These are phyloP conservation scores for Rhyacichthys aspro DNA, from an alignment of 2,797 vertebrate genomes.

Conservation along the genomic window DNA sequence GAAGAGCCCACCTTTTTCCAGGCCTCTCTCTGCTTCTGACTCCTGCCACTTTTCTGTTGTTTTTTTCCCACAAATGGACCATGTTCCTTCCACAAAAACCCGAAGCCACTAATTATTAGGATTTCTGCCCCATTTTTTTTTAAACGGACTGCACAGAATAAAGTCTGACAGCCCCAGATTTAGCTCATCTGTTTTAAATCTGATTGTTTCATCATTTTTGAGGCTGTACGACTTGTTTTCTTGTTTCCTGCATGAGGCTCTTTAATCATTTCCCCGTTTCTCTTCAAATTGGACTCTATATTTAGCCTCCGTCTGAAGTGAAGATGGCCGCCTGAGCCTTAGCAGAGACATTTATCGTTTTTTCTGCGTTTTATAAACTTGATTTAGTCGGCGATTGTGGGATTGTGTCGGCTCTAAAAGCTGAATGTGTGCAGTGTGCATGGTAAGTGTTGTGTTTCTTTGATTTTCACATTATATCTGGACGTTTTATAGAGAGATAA, in stretches of 20 bases:
- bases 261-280: slow-evolving; percentile 46
- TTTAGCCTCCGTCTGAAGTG: slow-evolving; percentile 52
- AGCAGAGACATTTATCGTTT: slow-evolving; percentile 31
- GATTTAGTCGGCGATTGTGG: slow-evolving; percentile 25
- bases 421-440: slow-evolving; percentile 36
- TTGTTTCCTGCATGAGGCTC: slow-evolving; percentile 46
- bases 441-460: slow-evolving; percentile 34
- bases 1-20: slow-evolving; percentile 43
- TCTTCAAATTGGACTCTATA: slow-evolving; percentile 57
- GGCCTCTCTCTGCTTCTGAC: slow-evolving; percentile 31
- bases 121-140: slow-evolving; percentile 14
- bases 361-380: slow-evolving; percentile 48
- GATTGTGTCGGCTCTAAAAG: slow-evolving; percentile 8
- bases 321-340: slow-evolving; percentile 19
- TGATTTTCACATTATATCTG: slow-evolving; percentile 38
- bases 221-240: no score
- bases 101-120: slow-evolving; percentile 29
- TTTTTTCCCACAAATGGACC: slow-evolving; percentile 10
- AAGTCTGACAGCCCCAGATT: slow-evolving; percentile 17
- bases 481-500: slow-evolving; percentile 41
- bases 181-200: slow-evolving; percentile 3
- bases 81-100: no score
- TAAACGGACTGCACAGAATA: slow-evolving; percentile 13
- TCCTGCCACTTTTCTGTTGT: slow-evolving; percentile 10
- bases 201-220: no score